phyloP scores from a whole-genome alignment of 2,888 invertebrate species.

The Miltochrista miniata region DNA sequence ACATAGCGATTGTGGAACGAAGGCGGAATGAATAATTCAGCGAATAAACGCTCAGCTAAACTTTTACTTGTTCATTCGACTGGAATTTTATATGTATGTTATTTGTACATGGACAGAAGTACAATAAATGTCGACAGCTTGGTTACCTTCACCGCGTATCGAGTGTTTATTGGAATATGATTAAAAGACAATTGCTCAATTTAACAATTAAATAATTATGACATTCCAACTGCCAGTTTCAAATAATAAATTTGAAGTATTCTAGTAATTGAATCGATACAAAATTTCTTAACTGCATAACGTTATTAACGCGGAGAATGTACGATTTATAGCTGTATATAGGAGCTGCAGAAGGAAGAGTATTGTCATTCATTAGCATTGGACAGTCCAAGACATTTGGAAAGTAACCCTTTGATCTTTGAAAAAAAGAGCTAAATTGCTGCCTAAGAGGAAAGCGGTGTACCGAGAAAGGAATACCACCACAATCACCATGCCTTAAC shows the following conservation, averaged over 20 bases:
- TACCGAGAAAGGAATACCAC: neutral
- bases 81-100: constrained; percentile 1
- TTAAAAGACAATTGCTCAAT: neutral
- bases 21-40: constrained; percentile 68
- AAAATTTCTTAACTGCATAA: no score
- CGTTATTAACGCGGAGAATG: no score
- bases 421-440: neutral
- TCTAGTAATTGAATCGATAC: no score
- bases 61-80: constrained; percentile 60
- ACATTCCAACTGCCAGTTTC: neutral
- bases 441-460: neutral
- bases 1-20: constrained; percentile 62
- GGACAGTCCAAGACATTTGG: no score
- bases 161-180: neutral
- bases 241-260: no score
- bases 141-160: neutral
- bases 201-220: neutral
- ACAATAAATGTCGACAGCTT: neutral
- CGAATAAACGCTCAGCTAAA: constrained; percentile 48
- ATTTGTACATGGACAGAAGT: neutral
- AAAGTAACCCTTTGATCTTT: no score
- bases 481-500: no score
- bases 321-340: no score
- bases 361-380: no score
- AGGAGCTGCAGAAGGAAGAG: neutral